Base-by-base conservation (phyloP, 1,140 invertebrate species). In the Heterodera schachtii region DNA sequence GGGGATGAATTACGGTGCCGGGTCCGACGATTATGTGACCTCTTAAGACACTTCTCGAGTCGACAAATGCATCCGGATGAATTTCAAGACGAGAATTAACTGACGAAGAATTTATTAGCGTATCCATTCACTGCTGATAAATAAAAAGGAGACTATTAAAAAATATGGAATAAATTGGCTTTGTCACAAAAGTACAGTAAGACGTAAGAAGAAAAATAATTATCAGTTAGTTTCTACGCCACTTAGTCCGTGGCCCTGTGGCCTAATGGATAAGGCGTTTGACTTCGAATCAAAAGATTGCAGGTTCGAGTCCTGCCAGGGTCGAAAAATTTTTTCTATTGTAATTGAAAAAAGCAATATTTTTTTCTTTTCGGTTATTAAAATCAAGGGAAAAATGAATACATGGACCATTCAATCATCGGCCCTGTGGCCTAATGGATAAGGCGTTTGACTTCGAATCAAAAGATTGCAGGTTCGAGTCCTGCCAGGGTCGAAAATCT, bases 261-360 rank as follows among this genome's bases (percentile, higher is more conserved):
- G 80, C 80, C 75, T 66, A 81, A 81, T 43, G 80, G 80, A 81
- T 81, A 81, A 74, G 75, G 80, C 80, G 80, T 80, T 69, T 44
- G 80, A 52, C 80, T 81, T 80, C 80, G 80, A 78, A 81, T 52
- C 80, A 44, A 69, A 80, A 81, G 80, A 74, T 81, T 81, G 76
- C 57, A 81, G 80, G 80, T 81, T 81, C 80, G 80, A 81, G 43
- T 81, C 80, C 80, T 81, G 80, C n/a, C 80, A 73, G 80, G 76
- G 66, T 81, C 80, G 78, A 69, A 66, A 7, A 44, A 13, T 64
- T 67, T 80, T 81, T 81, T 71, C 13, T 31, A 31, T 31, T 31
- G 31, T 31, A n/a, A 44, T 75, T 75, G 9, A 49, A 49, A 74
- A 41, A 41, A 3, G 11, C 44, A 9, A 6, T 8, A 11, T 43